These are phyloP conservation scores for Falco novaeseelandiae DNA, from an alignment of 2,797 vertebrate species.

Conservation along the genomic window DNA sequence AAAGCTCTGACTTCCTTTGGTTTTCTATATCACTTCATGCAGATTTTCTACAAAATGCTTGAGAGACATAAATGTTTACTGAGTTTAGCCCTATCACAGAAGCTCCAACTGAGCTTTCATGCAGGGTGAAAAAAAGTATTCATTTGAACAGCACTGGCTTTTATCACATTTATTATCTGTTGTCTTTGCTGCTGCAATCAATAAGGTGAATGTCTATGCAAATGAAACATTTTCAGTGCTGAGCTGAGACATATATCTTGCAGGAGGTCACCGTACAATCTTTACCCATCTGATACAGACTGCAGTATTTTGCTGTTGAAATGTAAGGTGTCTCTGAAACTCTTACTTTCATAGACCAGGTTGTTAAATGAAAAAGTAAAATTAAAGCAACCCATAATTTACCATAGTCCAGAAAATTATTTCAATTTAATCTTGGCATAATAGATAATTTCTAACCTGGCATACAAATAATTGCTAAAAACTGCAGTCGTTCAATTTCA, in stretches of 20 bases:
- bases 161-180: constrained; percentile 5
- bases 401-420: neutral
- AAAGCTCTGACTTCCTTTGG: neutral
- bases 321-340: neutral
- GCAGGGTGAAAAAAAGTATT: neutral
- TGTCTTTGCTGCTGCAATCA: constrained; percentile 5
- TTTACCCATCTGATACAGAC: neutral
- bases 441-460: neutral
- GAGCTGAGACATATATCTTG: neutral
- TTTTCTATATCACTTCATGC: neutral
- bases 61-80: neutral
- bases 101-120: neutral
- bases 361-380: neutral
- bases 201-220: neutral
- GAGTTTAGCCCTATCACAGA: neutral
- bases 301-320: neutral
- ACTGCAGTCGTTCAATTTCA: neutral
- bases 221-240: neutral
- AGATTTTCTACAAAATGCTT: constrained; percentile 11
- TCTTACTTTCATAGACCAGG: neutral
- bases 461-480: neutral
- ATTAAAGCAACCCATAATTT: neutral
- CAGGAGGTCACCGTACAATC: neutral
- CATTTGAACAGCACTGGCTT: neutral
- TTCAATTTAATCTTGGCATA: neutral